Base-by-base conservation (phyloP, 2,113 vertebrate genomes). In the Oophaga pumilio region DNA sequence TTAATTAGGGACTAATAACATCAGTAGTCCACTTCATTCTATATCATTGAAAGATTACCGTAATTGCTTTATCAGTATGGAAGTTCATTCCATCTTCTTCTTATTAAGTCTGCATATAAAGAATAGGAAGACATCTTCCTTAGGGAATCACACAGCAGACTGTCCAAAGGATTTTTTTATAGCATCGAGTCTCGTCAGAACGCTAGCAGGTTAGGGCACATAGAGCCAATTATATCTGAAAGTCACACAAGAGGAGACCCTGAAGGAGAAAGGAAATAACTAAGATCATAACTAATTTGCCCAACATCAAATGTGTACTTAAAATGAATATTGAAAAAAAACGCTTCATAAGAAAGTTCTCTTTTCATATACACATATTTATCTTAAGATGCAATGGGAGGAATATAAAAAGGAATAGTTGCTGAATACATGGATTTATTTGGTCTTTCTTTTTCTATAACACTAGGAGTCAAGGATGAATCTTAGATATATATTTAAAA, bases 231-330 rank as follows among this genome's bases (percentile, higher is more conserved):
- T 87, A 87, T 82, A 87, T 76, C 26, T 87, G 86, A 87, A 87
- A 87, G 86, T 87, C 86, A 87, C 85, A 81, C 86, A 87, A 82
- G 68, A 87, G 78, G 86, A 87, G 78, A 82, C 68, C 86, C 86
- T 76, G 86, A 82, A 87, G 86, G 66, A 87, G 79, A 82, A 73
- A 81, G 56, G 82, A 59, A 82, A 82, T 62, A 79, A 76, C 79
- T 74, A 74, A 87, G 86, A 87, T 87, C 86, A 87, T 82, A 82
- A 87, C 64, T 82, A 87, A 87, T 87, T 76, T 87, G 14, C 68
- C 68, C 33, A 76, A 52, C 78, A 69, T 87, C 86, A 87, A 82
- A 87, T 82, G 79, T 82, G 22, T 82, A 28, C 73, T 82, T 82
- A 62, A 82, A 82, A 68, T 68, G 15, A 82, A 50, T 24, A 62